These are phyloP conservation scores for Perizoma affinitatum DNA, from an alignment of 2,888 invertebrate genomes.

Conservation along the genomic window DNA sequence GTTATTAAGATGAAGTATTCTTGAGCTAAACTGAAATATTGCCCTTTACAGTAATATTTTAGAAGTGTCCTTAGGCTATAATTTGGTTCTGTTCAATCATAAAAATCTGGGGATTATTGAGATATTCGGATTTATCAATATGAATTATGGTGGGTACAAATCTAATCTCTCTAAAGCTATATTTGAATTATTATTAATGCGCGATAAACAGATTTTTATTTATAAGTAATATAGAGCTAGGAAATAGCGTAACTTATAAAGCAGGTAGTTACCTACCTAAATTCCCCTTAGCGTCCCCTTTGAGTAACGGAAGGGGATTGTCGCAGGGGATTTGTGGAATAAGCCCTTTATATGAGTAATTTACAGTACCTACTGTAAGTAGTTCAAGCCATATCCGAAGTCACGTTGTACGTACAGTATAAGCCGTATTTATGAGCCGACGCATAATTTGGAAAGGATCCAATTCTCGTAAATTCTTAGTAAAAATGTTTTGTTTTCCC, in stretches of 20 bases:
- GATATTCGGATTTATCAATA: background rate
- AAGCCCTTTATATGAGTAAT: too few relatives aligned
- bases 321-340: too few relatives aligned
- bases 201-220: conserved; percentile 8
- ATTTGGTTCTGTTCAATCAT: conserved; percentile 25
- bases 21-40: conserved; percentile 24
- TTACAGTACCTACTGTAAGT: background rate
- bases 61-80: conserved; percentile 10
- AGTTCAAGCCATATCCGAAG: conserved; percentile 18
- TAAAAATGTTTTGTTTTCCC: conserved; percentile 38
- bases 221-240: too few relatives aligned
- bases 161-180: conserved; percentile 4
- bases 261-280: too few relatives aligned
- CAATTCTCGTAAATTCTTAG: conserved; percentile 33
- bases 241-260: too few relatives aligned
- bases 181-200: conserved; percentile 3
- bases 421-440: conserved; percentile 27
- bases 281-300: too few relatives aligned
- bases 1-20: background rate
- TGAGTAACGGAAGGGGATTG: too few relatives aligned
- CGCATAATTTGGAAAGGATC: conserved; percentile 31
- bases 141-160: background rate
- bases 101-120: conserved; percentile 1
- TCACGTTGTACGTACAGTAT: conserved; percentile 11
- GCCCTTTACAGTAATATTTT: conserved; percentile 14